Conservation (phyloP, 1,140 invertebrate genomes). For the Heliconius nattereri region DNA sequence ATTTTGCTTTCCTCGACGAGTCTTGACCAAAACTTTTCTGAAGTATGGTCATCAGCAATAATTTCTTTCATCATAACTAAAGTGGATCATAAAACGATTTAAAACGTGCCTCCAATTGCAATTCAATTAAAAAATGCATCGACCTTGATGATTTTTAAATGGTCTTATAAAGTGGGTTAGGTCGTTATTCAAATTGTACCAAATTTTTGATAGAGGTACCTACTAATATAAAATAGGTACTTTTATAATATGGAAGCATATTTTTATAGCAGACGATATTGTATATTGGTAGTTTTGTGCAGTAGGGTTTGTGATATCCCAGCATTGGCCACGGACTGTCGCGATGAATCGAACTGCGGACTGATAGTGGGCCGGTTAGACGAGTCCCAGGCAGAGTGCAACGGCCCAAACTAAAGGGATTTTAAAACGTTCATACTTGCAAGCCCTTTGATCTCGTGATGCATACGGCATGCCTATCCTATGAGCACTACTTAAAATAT, state of each 20-base stretch:
- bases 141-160: conserved; percentile 7
- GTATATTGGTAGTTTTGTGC: neutral
- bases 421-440: conserved; percentile 74
- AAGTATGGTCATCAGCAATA: neutral
- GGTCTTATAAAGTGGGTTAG: neutral
- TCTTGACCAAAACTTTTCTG: neutral
- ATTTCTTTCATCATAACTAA: neutral
- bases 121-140: conserved; percentile 13
- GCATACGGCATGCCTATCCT: conserved; percentile 36
- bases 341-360: conserved; percentile 74
- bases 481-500: neutral
- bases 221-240: neutral
- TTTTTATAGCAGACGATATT: neutral
- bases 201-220: neutral
- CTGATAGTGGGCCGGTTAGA: conserved; percentile 79
- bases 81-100: neutral
- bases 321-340: conserved; percentile 63
- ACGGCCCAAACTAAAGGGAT: conserved; percentile 77
- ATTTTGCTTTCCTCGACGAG: neutral
- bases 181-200: neutral
- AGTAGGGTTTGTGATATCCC: conserved; percentile 67
- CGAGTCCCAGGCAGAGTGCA: conserved; percentile 76
- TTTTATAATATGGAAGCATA: neutral
- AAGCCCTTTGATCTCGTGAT: conserved; percentile 69
- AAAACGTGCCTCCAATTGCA: conserved; percentile 1